Evolutionary conservation across 1,140 invertebrate species (phyloP), one percentile per base, ranked within the genome.

Genomic region (Cyphomyrmex costatus): DNA sequence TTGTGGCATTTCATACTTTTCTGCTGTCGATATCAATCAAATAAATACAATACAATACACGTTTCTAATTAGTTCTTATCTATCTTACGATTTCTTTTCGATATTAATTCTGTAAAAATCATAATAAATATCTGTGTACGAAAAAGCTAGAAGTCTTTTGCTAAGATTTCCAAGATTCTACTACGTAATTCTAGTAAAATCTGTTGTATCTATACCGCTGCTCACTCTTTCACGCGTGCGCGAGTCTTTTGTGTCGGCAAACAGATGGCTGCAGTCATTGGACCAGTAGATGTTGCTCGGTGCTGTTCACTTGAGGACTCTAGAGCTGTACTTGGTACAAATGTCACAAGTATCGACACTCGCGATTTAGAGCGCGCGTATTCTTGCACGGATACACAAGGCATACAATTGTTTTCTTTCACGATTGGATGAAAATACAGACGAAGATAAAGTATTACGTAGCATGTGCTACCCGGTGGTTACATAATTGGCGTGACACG

Each of bases 161-260:
- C 2, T 36, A 21, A 51, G 19, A 53, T 30, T 14, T 24, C 6
- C 4, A 14, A 68, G 33, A 46, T 66, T 21, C 33, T 42, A 8
- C 3, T 14, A 33, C 14, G n/a, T 36, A 36, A 36, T 36, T 3
- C 21, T 79, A n/a, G n/a, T 49, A 16, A 56, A 88, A 33, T 42
- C 0, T 10, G 14, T 8, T 0, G n/a, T n/a, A 19, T 10, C 14
- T 16, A 49, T 30, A 70, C 21, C 66, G 33, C 36, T 80, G 60
- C 78, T 89, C 73, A 76, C 87, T 76, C 65, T 80, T 70, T 60
- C n/a, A 56, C 88, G 73, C 89, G 79, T 90, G 89, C 85, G 89
- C 56, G 36, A 24, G 49, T 2, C 42, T 30, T 49, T 49, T 42
- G 46, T 61, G 68, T n/a, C 74, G 79, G 24, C 6, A 68, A 74